Conservation (phyloP, 2,888 invertebrate genomes). For the Cistogaster globosa region DNA sequence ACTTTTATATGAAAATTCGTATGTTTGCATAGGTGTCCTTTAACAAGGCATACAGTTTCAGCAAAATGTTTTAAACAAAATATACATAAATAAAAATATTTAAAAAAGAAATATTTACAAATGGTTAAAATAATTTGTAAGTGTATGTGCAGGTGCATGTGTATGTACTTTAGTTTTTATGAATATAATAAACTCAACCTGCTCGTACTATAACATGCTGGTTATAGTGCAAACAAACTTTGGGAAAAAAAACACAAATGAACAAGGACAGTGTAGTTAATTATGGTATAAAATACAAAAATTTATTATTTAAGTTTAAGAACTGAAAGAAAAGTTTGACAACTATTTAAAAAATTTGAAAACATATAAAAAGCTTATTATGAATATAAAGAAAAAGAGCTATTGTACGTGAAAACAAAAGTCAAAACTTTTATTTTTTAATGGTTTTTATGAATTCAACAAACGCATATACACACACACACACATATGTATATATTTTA, state of each 20-base stretch:
- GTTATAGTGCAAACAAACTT: neutral
- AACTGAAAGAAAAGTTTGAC: conserved; percentile 13
- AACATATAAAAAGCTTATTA: neutral
- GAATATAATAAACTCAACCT: neutral
- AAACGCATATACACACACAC: too few species aligned
- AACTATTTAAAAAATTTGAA: neutral
- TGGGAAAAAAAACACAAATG: neutral
- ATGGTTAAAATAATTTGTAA: conserved; percentile 27
- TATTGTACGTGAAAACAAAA: neutral
- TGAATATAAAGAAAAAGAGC: neutral
- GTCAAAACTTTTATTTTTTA: neutral
- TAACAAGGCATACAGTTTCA: conserved; percentile 68
- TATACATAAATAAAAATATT: conserved; percentile 14
- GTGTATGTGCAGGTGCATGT: too few species aligned
- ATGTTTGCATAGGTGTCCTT: conserved; percentile 50
- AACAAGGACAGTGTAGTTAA: conserved; percentile 59
- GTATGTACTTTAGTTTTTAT: neutral
- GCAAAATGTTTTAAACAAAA: conserved; percentile 31
- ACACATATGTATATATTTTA: too few species aligned
- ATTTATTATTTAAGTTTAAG: conserved; percentile 10
- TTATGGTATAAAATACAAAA: conserved; percentile 33
- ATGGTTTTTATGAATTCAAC: too few species aligned
- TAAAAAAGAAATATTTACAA: conserved; percentile 38
- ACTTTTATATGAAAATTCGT: conserved; percentile 4
- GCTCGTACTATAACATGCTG: neutral